Percentiles rank a stretch among this genome's conserved stretches.
Evolutionary conservation across 2,797 vertebrate genomes (phyloP).

Genomic region (Momotus momota): DNA sequence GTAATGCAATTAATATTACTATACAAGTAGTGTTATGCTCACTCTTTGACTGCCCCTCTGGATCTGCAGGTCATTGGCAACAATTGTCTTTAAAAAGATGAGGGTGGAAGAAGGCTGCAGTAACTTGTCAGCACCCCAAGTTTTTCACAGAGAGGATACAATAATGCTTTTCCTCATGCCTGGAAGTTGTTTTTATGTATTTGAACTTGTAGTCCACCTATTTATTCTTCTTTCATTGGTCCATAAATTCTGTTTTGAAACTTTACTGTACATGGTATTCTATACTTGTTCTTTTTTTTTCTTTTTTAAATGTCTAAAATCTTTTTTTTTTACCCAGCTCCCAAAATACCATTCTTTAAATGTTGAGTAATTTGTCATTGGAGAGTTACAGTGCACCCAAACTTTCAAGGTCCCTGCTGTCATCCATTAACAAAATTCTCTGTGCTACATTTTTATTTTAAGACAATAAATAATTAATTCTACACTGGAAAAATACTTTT

Average conservation of each 20-base stretch:
- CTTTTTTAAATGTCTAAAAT: no score
- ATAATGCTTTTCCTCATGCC: background rate
- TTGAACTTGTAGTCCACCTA: background rate
- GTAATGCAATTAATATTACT: background rate
- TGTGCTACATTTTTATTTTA: no score
- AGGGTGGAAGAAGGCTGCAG: background rate
- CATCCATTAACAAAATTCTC: no score
- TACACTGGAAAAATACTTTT: no score
- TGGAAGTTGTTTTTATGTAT: background rate
- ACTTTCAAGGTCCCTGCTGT: no score
- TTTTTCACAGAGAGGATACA: background rate
- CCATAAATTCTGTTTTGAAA: background rate
- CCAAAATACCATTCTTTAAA: no score
- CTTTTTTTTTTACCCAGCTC: no score
- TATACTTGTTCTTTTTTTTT: no score
- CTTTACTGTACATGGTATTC: background rate
- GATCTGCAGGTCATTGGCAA: background rate
- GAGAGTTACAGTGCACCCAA: no score
- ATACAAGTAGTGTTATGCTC: background rate
- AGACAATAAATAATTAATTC: no score
- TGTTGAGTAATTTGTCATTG: no score
- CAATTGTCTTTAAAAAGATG: background rate
- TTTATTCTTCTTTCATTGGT: background rate
- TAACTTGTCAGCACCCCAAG: background rate
- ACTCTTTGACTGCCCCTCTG: background rate